Percentiles rank a stretch among this genome's conserved stretches.
Conservation (phyloP, 2,888 invertebrate genomes). For the Lepidocyrtoides sp. region DNA sequence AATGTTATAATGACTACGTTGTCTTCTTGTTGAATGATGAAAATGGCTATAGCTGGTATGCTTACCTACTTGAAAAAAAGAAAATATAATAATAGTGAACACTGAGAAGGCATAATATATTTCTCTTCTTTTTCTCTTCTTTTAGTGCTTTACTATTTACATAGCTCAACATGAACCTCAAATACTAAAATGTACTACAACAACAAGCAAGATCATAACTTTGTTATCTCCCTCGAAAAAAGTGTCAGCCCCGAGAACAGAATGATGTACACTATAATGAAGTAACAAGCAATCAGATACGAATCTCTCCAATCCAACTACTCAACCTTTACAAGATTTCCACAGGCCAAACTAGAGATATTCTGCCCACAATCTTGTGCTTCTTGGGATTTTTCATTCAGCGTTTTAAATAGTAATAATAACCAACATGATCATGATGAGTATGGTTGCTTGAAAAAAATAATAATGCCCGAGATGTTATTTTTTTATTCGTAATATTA, state of each 20-base stretch:
- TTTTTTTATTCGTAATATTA: not conserved
- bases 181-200: not conserved
- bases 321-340: conserved; percentile 7
- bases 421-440: no score
- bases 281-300: conserved; percentile 47
- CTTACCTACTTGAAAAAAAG: not conserved
- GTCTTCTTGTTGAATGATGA: conserved; percentile 61
- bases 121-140: conserved; percentile 18
- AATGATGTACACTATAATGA: conserved; percentile 43
- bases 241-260: conserved; percentile 47
- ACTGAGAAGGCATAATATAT: conserved; percentile 12
- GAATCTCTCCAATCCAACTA: not conserved
- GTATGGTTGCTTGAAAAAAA: no score
- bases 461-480: not conserved
- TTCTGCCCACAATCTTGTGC: conserved; percentile 6
- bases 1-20: conserved; percentile 55
- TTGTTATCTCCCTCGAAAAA: conserved; percentile 42
- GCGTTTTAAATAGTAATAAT: no score
- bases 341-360: conserved; percentile 1
- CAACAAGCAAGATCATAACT: conserved; percentile 44
- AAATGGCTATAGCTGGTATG: conserved; percentile 52
- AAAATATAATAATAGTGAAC: conserved; percentile 25
- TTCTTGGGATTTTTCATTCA: no score
- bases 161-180: conserved; percentile 49
- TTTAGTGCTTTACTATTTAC: conserved; percentile 54